Base-by-base conservation (phyloP, 2,113 vertebrate genomes). In the Spheniscus mendiculus region DNA sequence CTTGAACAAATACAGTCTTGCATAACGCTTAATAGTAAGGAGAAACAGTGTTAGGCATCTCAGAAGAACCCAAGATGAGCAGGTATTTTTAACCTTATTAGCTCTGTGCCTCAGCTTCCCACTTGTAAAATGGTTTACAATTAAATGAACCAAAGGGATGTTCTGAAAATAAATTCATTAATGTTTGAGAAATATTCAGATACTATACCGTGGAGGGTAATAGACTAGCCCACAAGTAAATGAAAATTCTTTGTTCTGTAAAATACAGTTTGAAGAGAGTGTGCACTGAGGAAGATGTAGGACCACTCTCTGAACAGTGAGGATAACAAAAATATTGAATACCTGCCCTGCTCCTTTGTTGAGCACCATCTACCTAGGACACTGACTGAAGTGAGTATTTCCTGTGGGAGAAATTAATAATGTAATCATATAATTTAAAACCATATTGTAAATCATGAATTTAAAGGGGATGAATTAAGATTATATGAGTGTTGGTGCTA, bases 31-130 rank as follows among this genome's bases (percentile, higher is more conserved):
- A 91, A 78, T 66, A 72, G 90, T 83, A 72, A 88, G 70, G 82
- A 94, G 79, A 91, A 95, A 72, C 27, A 50, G 55, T n/a, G 45
- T 63, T 89, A 69, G 72, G 65, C 61, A 91, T 93, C 90, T 94
- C 90, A 95, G 86, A 97, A 96, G 86, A 95, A 73, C 74, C 62
- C 55, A 53, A 90, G 69, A 89, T 74, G 88, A 89, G 56, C 79
- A 82, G 92, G 18, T 97, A 94, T 92, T 95, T 97, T 97, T 97
- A 97, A 96, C 94, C 95, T 97, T 97, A 97, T 96, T 97, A 97
- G 92, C 97, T 97, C 90, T 97, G 97, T 92, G 94, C 88, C 95
- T 96, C 95, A 94, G 93, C 97, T 97, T 97, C 93, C 79, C 92
- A 78, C 92, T 89, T 90, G 95, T 94, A 97, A 93, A 95, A 94